These are phyloP conservation scores for Siniperca chuatsi DNA, from an alignment of 2,113 vertebrate species.

Conservation along the genomic window DNA sequence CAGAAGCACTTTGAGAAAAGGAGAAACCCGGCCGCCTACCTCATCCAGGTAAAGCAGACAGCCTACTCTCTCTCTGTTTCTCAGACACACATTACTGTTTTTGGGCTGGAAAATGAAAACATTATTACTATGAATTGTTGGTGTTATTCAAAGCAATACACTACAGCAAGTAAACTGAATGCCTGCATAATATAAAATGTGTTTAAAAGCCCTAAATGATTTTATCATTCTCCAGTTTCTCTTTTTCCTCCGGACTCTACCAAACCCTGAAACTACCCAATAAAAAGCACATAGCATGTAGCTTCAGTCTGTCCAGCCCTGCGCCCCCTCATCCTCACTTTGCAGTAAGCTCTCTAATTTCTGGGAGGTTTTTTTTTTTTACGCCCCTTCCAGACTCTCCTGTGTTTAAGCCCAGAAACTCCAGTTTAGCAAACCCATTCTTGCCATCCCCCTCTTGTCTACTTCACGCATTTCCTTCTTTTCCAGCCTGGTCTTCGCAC, in stretches of 20 bases:
- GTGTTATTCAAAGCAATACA: neutral
- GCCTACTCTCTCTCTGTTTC: neutral
- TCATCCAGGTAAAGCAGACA: conserved; percentile 91
- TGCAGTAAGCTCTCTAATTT: conserved; percentile 5
- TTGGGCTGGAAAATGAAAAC: neutral
- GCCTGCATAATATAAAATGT: neutral
- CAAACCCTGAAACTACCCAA: neutral
- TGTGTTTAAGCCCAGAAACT: conserved; percentile 3
- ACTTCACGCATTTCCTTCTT: conserved; percentile 17
- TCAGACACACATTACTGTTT: neutral
- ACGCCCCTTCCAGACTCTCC: neutral
- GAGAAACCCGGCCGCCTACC: conserved; percentile 95
- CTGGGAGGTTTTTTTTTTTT: neutral
- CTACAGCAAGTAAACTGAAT: neutral
- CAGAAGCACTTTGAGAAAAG: conserved; percentile 99
- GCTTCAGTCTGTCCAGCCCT: neutral
- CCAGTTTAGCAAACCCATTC: conserved; percentile 8
- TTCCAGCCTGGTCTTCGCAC: conserved; percentile 15
- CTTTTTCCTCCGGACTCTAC: conserved; percentile 5
- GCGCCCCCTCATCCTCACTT: conserved; percentile 15
- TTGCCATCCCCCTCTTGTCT: neutral
- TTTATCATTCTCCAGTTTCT: conserved; percentile 46
- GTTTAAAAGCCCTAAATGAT: conserved; percentile 15
- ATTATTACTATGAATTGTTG: neutral
- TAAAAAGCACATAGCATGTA: conserved; percentile 27